Conservation (phyloP, 2,888 invertebrate genomes). For the Eilema griseolum region DNA sequence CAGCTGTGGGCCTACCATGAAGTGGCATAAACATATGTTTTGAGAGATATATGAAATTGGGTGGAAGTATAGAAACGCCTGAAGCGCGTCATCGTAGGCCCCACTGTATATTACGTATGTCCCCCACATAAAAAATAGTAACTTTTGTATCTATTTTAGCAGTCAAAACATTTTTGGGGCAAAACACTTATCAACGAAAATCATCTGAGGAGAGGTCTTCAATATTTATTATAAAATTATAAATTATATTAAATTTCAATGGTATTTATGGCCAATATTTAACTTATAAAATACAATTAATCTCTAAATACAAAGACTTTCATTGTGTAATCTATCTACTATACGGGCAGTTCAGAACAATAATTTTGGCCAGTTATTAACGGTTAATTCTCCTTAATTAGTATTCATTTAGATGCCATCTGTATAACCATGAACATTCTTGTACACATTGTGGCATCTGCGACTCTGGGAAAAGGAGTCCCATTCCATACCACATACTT, state of each 20-base stretch:
- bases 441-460: no score
- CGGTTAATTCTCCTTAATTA: neutral
- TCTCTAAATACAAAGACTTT: neutral
- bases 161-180: neutral
- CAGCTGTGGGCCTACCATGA: neutral
- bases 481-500: no score
- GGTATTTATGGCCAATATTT: slow-evolving; percentile 2
- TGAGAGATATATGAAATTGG: no score
- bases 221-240: neutral
- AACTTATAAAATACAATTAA: neutral
- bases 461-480: no score
- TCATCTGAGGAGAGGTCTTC: neutral
- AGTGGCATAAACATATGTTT: no score
- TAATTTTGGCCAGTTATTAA: neutral
- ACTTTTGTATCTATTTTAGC: neutral
- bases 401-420: neutral
- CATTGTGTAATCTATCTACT: neutral
- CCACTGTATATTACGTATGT: no score
- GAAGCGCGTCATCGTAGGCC: no score
- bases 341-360: neutral
- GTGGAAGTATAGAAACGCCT: no score
- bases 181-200: neutral
- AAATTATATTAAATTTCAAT: neutral
- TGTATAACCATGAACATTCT: neutral
- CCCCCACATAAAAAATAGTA: neutral